These are phyloP conservation scores for Danaus chrysippus DNA, from an alignment of 2,888 invertebrate species.

Conservation along the genomic window DNA sequence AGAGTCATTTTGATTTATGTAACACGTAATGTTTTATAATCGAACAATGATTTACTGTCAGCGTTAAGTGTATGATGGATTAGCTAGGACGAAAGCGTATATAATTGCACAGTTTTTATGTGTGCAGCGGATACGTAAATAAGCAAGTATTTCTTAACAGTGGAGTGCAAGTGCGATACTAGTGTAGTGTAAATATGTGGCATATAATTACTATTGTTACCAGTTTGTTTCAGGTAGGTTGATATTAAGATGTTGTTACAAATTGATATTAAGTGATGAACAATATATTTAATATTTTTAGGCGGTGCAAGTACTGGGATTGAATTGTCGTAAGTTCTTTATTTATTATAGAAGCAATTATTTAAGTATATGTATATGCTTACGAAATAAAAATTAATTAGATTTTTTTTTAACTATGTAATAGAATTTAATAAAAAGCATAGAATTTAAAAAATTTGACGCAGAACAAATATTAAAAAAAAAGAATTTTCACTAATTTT, in stretches of 20 bases:
- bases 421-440: too few species aligned
- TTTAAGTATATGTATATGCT: conserved; percentile 5
- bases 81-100: conserved; percentile 62
- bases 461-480: too few species aligned
- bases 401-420: too few species aligned
- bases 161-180: conserved; percentile 30
- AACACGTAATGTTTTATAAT: conserved; percentile 9
- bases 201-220: conserved; percentile 19
- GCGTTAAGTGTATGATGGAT: conserved; percentile 44
- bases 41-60: conserved; percentile 27
- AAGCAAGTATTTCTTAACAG: conserved; percentile 38
- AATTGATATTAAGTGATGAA: background rate
- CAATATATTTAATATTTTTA: conserved; percentile 41
- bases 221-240: conserved; percentile 47
- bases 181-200: conserved; percentile 38
- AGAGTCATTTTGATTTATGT: conserved; percentile 15
- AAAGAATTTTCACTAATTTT: too few species aligned
- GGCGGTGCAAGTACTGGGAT: conserved; percentile 42
- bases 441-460: too few species aligned
- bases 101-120: conserved; percentile 56
- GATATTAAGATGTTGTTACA: conserved; percentile 1
- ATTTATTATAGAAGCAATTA: background rate
- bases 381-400: too few species aligned
- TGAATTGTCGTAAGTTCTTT: conserved; percentile 51
- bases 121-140: conserved; percentile 48